Base-by-base conservation (phyloP, 2,797 vertebrate genomes). In the Enteromius argenteus region DNA sequence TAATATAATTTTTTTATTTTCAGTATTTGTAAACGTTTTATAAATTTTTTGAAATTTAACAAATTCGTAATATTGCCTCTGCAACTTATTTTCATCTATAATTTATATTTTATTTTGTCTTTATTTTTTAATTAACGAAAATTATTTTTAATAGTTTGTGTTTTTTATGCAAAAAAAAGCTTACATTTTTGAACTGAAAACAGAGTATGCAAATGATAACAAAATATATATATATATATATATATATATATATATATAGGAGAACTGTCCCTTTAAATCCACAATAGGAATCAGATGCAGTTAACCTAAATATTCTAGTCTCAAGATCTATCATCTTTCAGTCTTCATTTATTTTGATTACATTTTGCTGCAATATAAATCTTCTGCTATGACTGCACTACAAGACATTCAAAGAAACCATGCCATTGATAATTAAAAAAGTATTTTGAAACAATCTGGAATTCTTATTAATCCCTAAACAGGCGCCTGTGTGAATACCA, bases 221-320 rank as follows among this genome's bases (percentile, higher is more conserved):
- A 32, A 32, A 32, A 32, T n/a, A n/a, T n/a, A n/a, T n/a, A n/a
- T n/a, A n/a, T n/a, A n/a, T n/a, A n/a, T n/a, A n/a, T n/a, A n/a
- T n/a, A n/a, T n/a, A n/a, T n/a, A n/a, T n/a, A n/a, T n/a, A n/a
- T n/a, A n/a, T n/a, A n/a, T n/a, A n/a, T n/a, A n/a, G n/a, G 17
- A 35, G 17, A 32, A 37, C 32, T 37, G 74, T 49, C 51, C 74
- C 87, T 85, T 87, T 90, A 89, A 89, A 90, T 91, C 77, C 81
- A 19, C 11, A 8, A 23, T 87, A 83, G 87, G 88, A 90, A 72
- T 67, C 27, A 72, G 62, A 87, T 81, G 60, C 80, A 60, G 66
- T 68, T 62, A 81, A 71, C 42, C 42, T 39, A n/a, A 56, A 84
- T 81, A 30, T 68, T 88, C 86, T 86, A 8, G 76, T 80, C 81